Evolutionary conservation across 1,140 invertebrate species (phyloP), one percentile per base, ranked within the genome.

Genomic region (Plectrocnemia conspersa): DNA sequence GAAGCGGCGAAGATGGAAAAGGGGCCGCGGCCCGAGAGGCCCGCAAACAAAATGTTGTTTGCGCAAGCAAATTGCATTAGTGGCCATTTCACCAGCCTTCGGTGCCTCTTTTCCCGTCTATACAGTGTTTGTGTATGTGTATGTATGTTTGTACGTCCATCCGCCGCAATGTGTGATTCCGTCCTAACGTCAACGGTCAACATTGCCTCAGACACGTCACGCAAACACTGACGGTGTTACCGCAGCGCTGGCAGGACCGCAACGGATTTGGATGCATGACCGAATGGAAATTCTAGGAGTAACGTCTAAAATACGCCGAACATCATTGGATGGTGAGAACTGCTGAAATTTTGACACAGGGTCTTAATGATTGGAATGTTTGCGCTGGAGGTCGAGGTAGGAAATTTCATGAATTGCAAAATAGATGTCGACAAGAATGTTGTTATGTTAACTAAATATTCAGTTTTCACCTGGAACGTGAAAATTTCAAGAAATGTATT

Each of bases 21-120:
- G n/a, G n/a, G n/a, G n/a, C n/a, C n/a, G n/a, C n/a, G n/a, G n/a
- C n/a, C n/a, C n/a, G n/a, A n/a, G 27, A 38, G 35, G 35, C 15
- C 35, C 10, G 13, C 35, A 38, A 38, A 38, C 35, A 38, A 38
- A 38, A 16, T 16, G 5, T 7, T 38, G 35, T 38, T 38, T 38
- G 35, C 7, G 15, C 35, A 38, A 16, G 35, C 35, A 38, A 38
- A 38, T 38, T 38, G 35, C 35, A 38, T 38, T 38, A 38, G 5
- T 38, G 35, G 35, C 35, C 35, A 16, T 16, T 38, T 38, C n/a
- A n/a, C n/a, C n/a, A n/a, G 27, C 27, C 35, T 5, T 7, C 35
- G 35, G 10, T 5, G 35, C 18, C 13, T 38, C n/a, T n/a, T n/a
- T n/a, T n/a, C n/a, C n/a, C 35, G 13, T 38, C 10, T 6, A 7